A percentile compares a stretch with the other conserved stretches of the same genome.
These are phyloP conservation scores for Pyrochroa serraticornis DNA, from an alignment of 2,888 invertebrate genomes.

Conservation along the genomic window DNA sequence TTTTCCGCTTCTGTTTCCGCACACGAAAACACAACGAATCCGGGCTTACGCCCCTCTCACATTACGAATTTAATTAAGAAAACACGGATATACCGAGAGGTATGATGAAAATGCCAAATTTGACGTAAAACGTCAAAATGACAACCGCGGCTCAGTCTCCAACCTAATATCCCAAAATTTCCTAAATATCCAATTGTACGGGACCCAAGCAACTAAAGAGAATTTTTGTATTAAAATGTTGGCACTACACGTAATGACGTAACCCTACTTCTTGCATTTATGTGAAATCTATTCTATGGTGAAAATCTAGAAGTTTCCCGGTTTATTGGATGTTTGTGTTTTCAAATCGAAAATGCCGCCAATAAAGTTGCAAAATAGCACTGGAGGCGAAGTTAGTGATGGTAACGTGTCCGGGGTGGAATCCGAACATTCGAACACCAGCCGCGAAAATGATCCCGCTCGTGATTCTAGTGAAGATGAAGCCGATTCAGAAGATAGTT, in stretches of 20 bases:
- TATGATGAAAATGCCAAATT: slow-evolving; percentile 22
- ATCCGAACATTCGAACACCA: slow-evolving; percentile 72
- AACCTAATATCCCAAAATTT: too few relatives aligned
- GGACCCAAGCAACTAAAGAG: too few relatives aligned
- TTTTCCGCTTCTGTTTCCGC: neutral
- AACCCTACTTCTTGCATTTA: too few relatives aligned
- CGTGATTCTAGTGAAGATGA: slow-evolving; percentile 78
- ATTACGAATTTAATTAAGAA: slow-evolving; percentile 13
- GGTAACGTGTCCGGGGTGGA: slow-evolving; percentile 74
- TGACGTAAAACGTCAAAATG: slow-evolving; percentile 18
- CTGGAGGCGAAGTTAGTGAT: slow-evolving; percentile 67
- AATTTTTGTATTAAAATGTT: too few relatives aligned
- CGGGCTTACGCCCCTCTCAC: slow-evolving; percentile 3
- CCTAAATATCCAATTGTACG: too few relatives aligned
- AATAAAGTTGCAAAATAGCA: slow-evolving; percentile 63
- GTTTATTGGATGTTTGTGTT: too few relatives aligned
- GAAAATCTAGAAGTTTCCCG: too few relatives aligned
- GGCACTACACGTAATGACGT: too few relatives aligned
- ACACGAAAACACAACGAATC: neutral
- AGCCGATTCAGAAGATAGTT: slow-evolving; percentile 83
- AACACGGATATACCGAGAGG: slow-evolving; percentile 4
- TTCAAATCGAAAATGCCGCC: slow-evolving; percentile 65
- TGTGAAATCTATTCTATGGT: too few relatives aligned
- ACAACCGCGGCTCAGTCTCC: neutral
- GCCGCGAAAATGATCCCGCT: slow-evolving; percentile 69